Base-by-base conservation (phyloP, 2,888 invertebrate species). In the Lypha dubia region DNA sequence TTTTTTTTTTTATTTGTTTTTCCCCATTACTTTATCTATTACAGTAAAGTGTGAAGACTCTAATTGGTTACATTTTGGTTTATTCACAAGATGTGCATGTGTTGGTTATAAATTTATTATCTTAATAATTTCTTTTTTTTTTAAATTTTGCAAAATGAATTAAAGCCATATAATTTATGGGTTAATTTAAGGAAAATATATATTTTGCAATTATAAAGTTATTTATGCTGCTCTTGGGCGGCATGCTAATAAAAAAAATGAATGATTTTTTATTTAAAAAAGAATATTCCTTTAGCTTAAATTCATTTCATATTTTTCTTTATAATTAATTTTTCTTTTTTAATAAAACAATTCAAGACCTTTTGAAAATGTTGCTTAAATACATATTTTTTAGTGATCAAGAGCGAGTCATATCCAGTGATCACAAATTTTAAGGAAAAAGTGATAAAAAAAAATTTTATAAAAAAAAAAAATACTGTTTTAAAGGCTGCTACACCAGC, bases 51-150 rank as follows among this genome's bases (percentile, higher is more conserved):
- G 74, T 79, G 62, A 75, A 70, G 22, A 49, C 28, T 67, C 73
- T 83, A 83, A 83, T 83, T 83, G 83, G 79, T 83, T 79, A 65
- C 24, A 51, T 51, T 58, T 79, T 70, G 15, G 28, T 62, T 15
- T 49, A 35, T 67, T 65, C 51, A 28, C 68, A 65, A 65, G 56
- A 56, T 65, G 65, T 65, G 58, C 53, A 49, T 58, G 53, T 70
- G 63, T 67, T 62, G 41, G 75, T 51, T 53, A 67, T 56, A 71
- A 84, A 84, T 84, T 84, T 84, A 84, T 84, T 84, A 73, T 84
- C 84, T 84, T 80, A 80, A 73, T 76, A 84, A 79, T 75, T 35
- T 44, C 8, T 32, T 44, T 15, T 28, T 41, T 41, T 62, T 63
- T n/a, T 44, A 9, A 56, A 17, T 35, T 68, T 28, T 67, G n/a